Conservation (phyloP, 2,888 invertebrate species). For the Tipula vernalis region DNA sequence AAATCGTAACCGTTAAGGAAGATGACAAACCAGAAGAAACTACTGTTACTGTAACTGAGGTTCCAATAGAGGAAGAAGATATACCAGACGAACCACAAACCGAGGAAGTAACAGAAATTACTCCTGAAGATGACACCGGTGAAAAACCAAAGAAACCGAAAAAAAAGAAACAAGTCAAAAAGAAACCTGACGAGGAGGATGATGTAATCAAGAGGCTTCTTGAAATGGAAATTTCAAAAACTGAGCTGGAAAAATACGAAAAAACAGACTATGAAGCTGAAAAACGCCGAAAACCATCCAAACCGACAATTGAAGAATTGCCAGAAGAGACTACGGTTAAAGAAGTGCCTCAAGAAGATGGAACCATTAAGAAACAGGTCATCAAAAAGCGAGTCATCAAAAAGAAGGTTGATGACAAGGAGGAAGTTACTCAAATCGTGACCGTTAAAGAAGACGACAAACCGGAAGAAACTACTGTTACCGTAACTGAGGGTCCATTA, state of each 20-base stretch:
- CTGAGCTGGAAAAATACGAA: slow-evolving; percentile 27
- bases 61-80: slow-evolving; percentile 22
- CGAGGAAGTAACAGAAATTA: slow-evolving; percentile 28
- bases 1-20: slow-evolving; percentile 26
- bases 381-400: slow-evolving; percentile 28
- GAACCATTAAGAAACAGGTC: slow-evolving; percentile 24
- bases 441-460: slow-evolving; percentile 32
- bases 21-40: slow-evolving; percentile 30
- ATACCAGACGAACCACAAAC: slow-evolving; percentile 16
- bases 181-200: slow-evolving; percentile 27
- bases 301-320: slow-evolving; percentile 17
- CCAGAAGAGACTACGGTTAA: slow-evolving; percentile 23
- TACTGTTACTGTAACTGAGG: slow-evolving; percentile 24
- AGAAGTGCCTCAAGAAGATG: slow-evolving; percentile 21
- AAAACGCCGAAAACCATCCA: slow-evolving; percentile 24
- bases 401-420: slow-evolving; percentile 28
- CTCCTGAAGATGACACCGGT: slow-evolving; percentile 16
- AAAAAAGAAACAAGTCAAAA: slow-evolving; percentile 24
- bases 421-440: slow-evolving; percentile 31
- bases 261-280: slow-evolving; percentile 30
- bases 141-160: slow-evolving; percentile 14
- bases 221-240: slow-evolving; percentile 24
- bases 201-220: slow-evolving; percentile 22
- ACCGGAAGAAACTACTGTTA: slow-evolving; percentile 27
- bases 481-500: slow-evolving; percentile 16